phyloP scores from a whole-genome alignment of 2,888 invertebrate species.

The Holacanthella duospinosa region DNA sequence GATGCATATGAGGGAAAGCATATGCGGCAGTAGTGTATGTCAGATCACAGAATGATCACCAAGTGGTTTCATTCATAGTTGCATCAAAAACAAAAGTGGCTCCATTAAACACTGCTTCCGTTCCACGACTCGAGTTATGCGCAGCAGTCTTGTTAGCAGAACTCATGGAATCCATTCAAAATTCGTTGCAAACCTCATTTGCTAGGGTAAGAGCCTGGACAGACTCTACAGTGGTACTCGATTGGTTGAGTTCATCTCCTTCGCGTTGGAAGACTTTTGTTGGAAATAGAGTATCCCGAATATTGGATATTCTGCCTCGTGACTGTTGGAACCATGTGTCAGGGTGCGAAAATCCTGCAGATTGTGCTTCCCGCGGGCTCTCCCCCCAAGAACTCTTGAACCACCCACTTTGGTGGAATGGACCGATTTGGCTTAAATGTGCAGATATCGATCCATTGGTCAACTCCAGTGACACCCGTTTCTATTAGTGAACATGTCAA shows the following conservation, averaged over 20 bases:
- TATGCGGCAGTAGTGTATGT: constrained; percentile 13
- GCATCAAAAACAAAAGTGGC: constrained; percentile 4
- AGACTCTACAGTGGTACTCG: constrained; percentile 22
- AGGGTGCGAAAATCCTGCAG: constrained; percentile 10
- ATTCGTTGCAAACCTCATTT: background rate
- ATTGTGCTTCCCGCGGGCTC: constrained; percentile 10
- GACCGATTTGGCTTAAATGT: constrained; percentile 1
- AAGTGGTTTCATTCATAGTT: constrained; percentile 14
- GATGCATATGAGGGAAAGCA: constrained; percentile 12
- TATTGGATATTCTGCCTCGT: constrained; percentile 13
- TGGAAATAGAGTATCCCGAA: constrained; percentile 23
- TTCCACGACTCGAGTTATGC: constrained; percentile 5
- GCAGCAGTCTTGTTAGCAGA: background rate
- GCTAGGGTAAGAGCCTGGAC: background rate
- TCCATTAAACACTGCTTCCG: background rate
- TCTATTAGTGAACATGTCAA: too few species aligned
- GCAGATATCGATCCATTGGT: too few species aligned
- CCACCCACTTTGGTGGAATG: constrained; percentile 11
- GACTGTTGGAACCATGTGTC: constrained; percentile 13
- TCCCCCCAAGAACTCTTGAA: background rate
- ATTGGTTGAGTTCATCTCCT: constrained; percentile 17
- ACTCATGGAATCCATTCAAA: background rate
- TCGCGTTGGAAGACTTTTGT: constrained; percentile 26
- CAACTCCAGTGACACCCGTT: too few species aligned
- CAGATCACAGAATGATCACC: constrained; percentile 2